Evolutionary conservation across 2,797 vertebrate species (phyloP).

Genomic region (Poeciliopsis paucimaculata): DNA sequence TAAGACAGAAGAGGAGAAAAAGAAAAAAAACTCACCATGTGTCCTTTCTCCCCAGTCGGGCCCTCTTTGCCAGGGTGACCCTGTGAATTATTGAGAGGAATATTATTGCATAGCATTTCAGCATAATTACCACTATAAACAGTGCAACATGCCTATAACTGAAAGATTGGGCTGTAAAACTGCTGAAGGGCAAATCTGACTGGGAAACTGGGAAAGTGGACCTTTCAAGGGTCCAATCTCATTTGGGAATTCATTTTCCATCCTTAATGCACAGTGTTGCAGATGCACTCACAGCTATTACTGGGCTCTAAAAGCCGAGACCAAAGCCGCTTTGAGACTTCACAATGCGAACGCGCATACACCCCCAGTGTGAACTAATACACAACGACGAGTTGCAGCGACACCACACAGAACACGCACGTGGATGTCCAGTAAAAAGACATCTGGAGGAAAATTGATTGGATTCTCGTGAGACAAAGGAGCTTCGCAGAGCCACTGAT

Average conservation of each 20-base stretch:
- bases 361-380: slow-evolving; percentile 12
- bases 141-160: slow-evolving; percentile 45
- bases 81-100: slow-evolving; percentile 79
- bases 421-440: slow-evolving; percentile 22
- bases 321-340: slow-evolving; percentile 23
- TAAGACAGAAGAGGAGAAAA: background rate
- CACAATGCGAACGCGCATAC: slow-evolving; percentile 7
- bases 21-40: slow-evolving; percentile 79
- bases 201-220: slow-evolving; percentile 43
- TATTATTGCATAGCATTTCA: slow-evolving; percentile 61
- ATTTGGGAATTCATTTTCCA: slow-evolving; percentile 49
- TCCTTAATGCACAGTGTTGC: slow-evolving; percentile 46
- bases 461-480: slow-evolving; percentile 52
- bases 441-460: slow-evolving; percentile 58
- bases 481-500: slow-evolving; percentile 39
- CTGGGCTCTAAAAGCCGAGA: slow-evolving; percentile 40
- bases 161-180: slow-evolving; percentile 57
- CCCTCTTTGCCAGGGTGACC: slow-evolving; percentile 99
- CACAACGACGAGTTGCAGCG: slow-evolving; percentile 16
- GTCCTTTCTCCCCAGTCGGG: slow-evolving; percentile 93
- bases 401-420: slow-evolving; percentile 31
- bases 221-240: slow-evolving; percentile 48
- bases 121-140: slow-evolving; percentile 68
- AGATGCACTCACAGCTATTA: slow-evolving; percentile 44
- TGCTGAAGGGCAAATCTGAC: slow-evolving; percentile 38